phyloP scores from a whole-genome alignment of 2,113 vertebrate genomes.

The Gnathonemus longibarbis region DNA sequence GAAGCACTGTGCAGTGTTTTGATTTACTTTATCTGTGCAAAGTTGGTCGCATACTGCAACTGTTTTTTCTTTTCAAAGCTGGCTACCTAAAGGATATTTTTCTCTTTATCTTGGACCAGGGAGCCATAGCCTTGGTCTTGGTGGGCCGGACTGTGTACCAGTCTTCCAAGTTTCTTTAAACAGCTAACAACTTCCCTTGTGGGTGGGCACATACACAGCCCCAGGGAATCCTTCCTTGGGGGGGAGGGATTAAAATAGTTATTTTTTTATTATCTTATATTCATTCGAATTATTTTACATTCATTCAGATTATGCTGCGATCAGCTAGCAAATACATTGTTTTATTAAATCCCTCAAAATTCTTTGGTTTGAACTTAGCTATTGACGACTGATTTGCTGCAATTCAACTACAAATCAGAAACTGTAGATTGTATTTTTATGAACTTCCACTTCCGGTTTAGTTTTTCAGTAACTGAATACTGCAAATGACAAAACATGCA shows the following conservation, averaged over 20 bases:
- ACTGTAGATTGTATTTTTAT: background rate
- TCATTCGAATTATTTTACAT: background rate
- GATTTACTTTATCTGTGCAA: background rate
- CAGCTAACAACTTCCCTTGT: slow-evolving; percentile 3
- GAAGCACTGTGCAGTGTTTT: background rate
- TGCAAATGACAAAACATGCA: background rate
- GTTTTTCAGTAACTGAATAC: background rate
- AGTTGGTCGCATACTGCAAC: background rate
- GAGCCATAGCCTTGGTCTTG: background rate
- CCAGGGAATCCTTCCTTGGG: background rate
- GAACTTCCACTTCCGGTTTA: background rate
- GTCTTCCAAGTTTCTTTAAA: slow-evolving; percentile 7
- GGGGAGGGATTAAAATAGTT: background rate
- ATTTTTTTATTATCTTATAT: background rate
- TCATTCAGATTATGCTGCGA: background rate
- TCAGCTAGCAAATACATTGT: background rate
- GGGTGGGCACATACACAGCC: background rate
- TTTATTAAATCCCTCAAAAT: background rate
- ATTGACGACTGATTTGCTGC: background rate
- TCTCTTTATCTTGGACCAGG: slow-evolving; percentile 6
- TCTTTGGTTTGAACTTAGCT: background rate
- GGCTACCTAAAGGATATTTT: slow-evolving; percentile 1
- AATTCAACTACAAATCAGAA: background rate
- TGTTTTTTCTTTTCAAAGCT: slow-evolving; percentile 8
- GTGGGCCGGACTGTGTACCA: background rate